Conservation (phyloP, 2,797 vertebrate species). For the Gallinago solitaria region DNA sequence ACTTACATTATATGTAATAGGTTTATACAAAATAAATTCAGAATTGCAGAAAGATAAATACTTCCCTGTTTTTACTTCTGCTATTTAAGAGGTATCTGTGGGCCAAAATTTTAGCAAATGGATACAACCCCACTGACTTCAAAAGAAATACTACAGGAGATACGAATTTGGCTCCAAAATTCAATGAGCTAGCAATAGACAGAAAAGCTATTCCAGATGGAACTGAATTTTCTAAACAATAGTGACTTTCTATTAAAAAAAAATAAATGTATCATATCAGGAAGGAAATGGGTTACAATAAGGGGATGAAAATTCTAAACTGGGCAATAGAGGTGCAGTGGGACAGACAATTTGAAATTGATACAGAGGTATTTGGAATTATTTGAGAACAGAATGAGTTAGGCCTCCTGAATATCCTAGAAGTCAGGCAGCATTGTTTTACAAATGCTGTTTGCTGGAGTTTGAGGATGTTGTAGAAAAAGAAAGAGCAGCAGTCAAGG, state of each 20-base stretch:
- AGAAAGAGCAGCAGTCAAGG: constrained; percentile 13
- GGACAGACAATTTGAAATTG: background rate
- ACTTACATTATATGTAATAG: background rate
- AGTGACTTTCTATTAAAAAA: background rate
- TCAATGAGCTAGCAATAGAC: background rate
- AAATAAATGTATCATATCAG: background rate
- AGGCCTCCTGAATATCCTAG: background rate
- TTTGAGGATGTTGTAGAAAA: background rate
- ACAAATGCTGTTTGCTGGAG: background rate
- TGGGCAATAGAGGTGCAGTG: background rate
- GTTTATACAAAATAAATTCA: constrained; percentile 6
- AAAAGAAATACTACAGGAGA: background rate
- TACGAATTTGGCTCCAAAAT: background rate
- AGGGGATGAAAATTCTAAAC: background rate
- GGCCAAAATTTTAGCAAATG: background rate
- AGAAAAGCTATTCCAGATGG: background rate
- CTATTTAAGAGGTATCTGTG: background rate
- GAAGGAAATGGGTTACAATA: background rate
- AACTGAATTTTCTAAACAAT: constrained; percentile 9
- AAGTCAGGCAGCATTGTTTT: background rate
- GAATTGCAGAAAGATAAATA: background rate
- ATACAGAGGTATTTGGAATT: background rate
- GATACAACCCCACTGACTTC: background rate
- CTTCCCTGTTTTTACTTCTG: background rate
- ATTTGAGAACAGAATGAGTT: background rate